Evolutionary conservation across 2,113 vertebrate genomes (phyloP), one percentile per base, ranked within the genome.

Genomic region (Peucedramus taeniatus): DNA sequence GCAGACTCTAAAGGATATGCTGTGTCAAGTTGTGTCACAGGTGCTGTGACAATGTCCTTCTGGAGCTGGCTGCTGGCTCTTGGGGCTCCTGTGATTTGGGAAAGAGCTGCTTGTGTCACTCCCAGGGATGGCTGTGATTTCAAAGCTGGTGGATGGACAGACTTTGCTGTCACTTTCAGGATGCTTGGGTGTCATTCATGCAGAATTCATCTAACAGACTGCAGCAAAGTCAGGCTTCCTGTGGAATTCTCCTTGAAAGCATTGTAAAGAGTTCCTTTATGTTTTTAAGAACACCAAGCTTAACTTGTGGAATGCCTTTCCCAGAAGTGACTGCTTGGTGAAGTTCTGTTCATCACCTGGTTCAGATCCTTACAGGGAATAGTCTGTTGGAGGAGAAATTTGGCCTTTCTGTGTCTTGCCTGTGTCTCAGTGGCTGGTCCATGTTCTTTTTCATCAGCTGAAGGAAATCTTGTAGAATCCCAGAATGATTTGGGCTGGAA

Each of bases 241-340:
- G 8, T 11, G 27, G 49, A 56, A 37, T 2, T 49, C n/a, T 69
- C n/a, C 17, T 1, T 49, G 51, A 16, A 27, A 49, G 2, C 8
- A 0, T 15, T 21, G 24, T 21, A 2, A 3, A 49, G 21, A 17
- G 14, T 20, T 81, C 33, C 15, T n/a, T 31, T 19, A 4, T 2
- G 5, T 61, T 15, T 66, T 6, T 60, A 37, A 40, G n/a, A 65
- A 21, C 44, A 49, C 20, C 39, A 68, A 0, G 9, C 10, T 31
- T 23, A 31, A 8, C 13, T 75, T 22, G 7, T n/a, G 12, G 40
- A 18, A 22, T 21, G 2, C 13, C 13, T 47, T 61, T 61, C n/a
- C 39, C 51, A 24, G 35, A 44, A 75, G 23, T 22, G 44, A 15
- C 50, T 40, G 21, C 42, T 51, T 56, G 40, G 31, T 69, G 66